phyloP scores from a whole-genome alignment of 2,888 invertebrate genomes.

The Polymixis flavicincta region DNA sequence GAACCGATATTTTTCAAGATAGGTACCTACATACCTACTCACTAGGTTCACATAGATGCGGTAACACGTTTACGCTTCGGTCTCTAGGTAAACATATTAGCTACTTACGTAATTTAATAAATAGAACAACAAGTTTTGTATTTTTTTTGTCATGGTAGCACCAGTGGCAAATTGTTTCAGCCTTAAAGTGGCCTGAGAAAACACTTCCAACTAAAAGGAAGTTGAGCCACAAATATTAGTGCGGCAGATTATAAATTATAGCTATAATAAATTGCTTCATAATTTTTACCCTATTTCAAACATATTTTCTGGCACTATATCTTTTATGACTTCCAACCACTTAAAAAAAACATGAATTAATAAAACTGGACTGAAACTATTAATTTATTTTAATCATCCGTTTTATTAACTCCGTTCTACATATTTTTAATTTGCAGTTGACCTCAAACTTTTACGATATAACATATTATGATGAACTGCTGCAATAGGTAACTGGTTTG shows the following conservation, averaged over 20 bases:
- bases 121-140: no score
- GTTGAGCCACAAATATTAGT: background rate
- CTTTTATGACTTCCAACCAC: conserved; percentile 16
- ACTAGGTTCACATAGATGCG: no score
- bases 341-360: conserved; percentile 4
- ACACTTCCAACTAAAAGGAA: background rate
- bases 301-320: background rate
- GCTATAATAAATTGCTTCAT: background rate
- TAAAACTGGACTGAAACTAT: background rate
- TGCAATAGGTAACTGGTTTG: conserved; percentile 25
- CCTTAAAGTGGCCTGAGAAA: background rate
- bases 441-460: conserved; percentile 41
- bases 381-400: conserved; percentile 4
- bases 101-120: no score
- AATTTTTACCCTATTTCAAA: conserved; percentile 8
- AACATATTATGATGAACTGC: conserved; percentile 13
- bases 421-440: conserved; percentile 36
- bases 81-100: no score
- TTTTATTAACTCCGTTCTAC: conserved; percentile 29
- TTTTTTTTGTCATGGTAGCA: no score
- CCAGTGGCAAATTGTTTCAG: background rate
- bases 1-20: background rate
- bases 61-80: no score
- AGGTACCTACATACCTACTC: no score
- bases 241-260: background rate